phyloP scores from a whole-genome alignment of 2,113 vertebrate genomes.

The Enhydra lutris region DNA sequence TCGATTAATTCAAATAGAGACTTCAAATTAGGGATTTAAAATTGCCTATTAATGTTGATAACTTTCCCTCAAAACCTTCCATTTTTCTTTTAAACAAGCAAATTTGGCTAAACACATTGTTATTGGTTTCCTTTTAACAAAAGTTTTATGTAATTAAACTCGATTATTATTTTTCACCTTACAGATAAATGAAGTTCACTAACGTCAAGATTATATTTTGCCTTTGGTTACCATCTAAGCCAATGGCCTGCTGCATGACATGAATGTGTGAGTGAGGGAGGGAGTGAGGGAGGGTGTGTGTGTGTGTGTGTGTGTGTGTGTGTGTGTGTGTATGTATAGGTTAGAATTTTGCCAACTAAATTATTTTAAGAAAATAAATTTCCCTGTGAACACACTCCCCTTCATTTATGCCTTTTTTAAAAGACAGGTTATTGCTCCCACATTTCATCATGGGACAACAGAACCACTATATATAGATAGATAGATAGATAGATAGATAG shows the following conservation, averaged over 20 bases:
- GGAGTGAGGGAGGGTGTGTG: too few relatives aligned
- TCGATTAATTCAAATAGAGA: background rate
- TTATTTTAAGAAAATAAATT: background rate
- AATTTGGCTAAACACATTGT: background rate
- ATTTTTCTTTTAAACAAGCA: constrained; percentile 48
- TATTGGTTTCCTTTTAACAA: constrained; percentile 41
- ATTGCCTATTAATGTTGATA: background rate
- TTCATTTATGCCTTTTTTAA: background rate
- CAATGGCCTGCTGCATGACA: background rate
- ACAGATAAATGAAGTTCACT: constrained; percentile 31
- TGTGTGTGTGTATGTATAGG: background rate
- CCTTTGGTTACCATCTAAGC: background rate
- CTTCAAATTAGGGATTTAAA: constrained; percentile 26
- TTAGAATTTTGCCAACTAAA: background rate
- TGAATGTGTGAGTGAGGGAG: background rate
- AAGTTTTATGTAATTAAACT: constrained; percentile 32
- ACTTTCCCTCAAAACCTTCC: background rate
- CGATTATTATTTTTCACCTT: background rate
- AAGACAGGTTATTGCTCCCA: background rate
- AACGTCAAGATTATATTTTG: background rate
- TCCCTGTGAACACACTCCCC: background rate
- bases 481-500: too few relatives aligned
- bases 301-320: background rate
- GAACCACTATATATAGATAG: background rate
- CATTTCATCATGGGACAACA: background rate